A percentile compares a stretch with the other conserved stretches of the same genome.
Conservation (phyloP, 2,888 invertebrate species). For the Lycaena phlaeas region DNA sequence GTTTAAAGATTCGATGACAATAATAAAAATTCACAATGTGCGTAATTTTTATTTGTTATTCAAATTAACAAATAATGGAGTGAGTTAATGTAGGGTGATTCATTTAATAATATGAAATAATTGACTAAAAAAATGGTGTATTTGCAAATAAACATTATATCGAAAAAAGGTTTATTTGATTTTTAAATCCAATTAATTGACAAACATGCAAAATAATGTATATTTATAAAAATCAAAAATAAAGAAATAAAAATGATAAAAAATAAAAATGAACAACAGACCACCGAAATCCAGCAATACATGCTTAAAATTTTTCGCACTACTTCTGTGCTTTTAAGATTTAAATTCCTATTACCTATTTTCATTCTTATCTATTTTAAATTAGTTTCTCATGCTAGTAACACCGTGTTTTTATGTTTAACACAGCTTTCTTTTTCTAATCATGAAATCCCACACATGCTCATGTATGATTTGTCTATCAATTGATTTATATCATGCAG, state of each 20-base stretch:
- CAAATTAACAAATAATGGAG: neutral
- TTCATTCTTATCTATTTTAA: slow-evolving; percentile 48
- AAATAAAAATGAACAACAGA: slow-evolving; percentile 33
- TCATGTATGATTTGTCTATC: slow-evolving; percentile 31
- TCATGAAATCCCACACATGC: slow-evolving; percentile 43
- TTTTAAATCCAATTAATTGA: slow-evolving; percentile 19
- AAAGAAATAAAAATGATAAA: slow-evolving; percentile 29
- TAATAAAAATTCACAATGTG: neutral
- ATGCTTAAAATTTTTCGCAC: slow-evolving; percentile 63
- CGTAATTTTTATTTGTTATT: neutral
- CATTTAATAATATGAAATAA: neutral
- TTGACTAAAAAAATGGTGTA: slow-evolving; percentile 1
- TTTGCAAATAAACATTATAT: slow-evolving; percentile 6
- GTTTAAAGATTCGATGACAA: slow-evolving; percentile 2
- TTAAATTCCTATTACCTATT: slow-evolving; percentile 38
- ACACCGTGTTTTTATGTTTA: slow-evolving; percentile 37
- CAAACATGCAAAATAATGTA: slow-evolving; percentile 46
- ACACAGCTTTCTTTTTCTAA: slow-evolving; percentile 33
- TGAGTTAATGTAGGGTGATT: slow-evolving; percentile 3
- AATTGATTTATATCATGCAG: slow-evolving; percentile 50
- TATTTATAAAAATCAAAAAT: slow-evolving; percentile 27
- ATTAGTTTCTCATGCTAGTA: slow-evolving; percentile 64
- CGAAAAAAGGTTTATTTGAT: slow-evolving; percentile 19
- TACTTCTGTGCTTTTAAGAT: slow-evolving; percentile 64
- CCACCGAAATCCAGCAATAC: slow-evolving; percentile 56